Evolutionary conservation across 2,113 vertebrate species (phyloP), one percentile per base, ranked within the genome.

Genomic region (Pica pica): DNA sequence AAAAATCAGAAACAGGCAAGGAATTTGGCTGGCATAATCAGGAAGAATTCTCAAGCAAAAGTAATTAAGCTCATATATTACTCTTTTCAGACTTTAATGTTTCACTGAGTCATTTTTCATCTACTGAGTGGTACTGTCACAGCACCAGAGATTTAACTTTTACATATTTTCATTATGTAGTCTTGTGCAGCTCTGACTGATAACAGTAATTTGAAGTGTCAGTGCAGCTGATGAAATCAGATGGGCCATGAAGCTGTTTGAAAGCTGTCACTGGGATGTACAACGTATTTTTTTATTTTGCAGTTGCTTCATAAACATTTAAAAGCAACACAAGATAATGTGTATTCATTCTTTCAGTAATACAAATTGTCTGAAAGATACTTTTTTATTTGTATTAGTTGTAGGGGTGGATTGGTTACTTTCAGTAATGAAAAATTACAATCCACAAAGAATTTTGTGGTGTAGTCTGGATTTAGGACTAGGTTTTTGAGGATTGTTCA

Each of bases 181-280:
- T 63, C 83, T 84, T 92, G 52, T 78, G 87, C 73, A 87, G 80
- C 93, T 93, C 81, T 92, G 3, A 1, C 73, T 94, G 83, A 64
- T 96, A 93, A 84, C 65, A 84, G 91, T 87, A 83, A 82, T 87
- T 94, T 81, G 80, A 91, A 94, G 91, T 94, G 89, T 92, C 94
- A 91, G 56, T 67, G 77, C 93, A 89, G 63, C 87, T 87, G 94
- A 92, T 81, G 89, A 87, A 94, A 92, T 95, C 89, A 89, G 93
- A 92, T 92, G 83, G 94, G 84, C 95, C 89, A 84, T 94, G 91
- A 92, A 81, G 87, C 42, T 83, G 86, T 89, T 94, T 91, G 94
- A 89, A 89, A 87, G 73, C 83, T 92, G 89, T 95, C 93, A 83
- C 75, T 77, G 73, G 71, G 74, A 78, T 74, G 37, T 70, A n/a